Base-by-base conservation (phyloP, 2,113 vertebrate species). In the Ceyx cyanopectus region DNA sequence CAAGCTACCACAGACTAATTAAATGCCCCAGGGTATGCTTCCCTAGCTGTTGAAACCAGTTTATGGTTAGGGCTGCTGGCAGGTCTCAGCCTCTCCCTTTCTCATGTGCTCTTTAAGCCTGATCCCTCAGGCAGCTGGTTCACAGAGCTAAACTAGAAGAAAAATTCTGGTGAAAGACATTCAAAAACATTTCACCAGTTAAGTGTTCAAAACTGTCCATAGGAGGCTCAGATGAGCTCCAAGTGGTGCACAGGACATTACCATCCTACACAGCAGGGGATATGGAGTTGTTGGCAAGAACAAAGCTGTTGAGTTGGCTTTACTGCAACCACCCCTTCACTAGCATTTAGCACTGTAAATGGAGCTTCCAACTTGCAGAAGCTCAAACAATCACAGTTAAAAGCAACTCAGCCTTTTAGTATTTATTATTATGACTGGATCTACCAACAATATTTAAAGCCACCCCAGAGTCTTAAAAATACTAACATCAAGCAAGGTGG, bases 231-330 rank as follows among this genome's bases (percentile, higher is more conserved):
- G 22, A 68, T 26, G 56, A 80, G 57, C 57, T 56, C 41, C 57
- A 60, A 86, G 24, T 5, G 14, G 51, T 7, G 16, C 68, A 66
- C 8, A 56, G 20, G 30, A 43, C 13, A 13, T 1, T 23, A 40
- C 6, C n/a, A n/a, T 14, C 10, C 23, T 12, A 43, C 10, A 10
- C 0, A 1, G 74, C 30, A 80, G 51, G 22, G 32, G 37, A 73
- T 16, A 51, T 4, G 65, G 65, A 63, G 61, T 2, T 66, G 24
- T 1, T 34, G 23, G 30, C 86, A 84, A 51, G 24, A 81, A 51
- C 0, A 0, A 17, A 84, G 43, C 8, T 45, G 30, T 12, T 0
- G 0, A 29, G 10, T 2, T 50, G 40, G n/a, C 41, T 79, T 72
- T 53, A 79, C n/a, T 58, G 62, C 69, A 89, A 9, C n/a, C 65